A percentile compares a stretch with the other conserved stretches of the same genome.
phyloP scores from a whole-genome alignment of 30 jellyfish, hydroid and myxozoan species.

The Hydractinia symbiolongicarpus region DNA sequence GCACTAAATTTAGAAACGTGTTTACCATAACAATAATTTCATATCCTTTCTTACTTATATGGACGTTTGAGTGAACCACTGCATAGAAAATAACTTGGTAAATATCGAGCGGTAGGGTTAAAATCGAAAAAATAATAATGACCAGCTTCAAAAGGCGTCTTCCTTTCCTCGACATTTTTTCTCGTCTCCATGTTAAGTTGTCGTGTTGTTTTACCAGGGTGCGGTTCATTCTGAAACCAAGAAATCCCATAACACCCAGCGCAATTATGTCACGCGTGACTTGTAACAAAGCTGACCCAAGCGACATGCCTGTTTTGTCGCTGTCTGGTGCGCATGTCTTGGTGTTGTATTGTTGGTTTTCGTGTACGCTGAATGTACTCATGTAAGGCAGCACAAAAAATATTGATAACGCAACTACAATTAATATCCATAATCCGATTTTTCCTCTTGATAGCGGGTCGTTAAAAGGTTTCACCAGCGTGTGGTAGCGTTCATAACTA shows the following conservation, averaged over 20 bases:
- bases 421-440: constrained; percentile 14
- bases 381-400: constrained; percentile 49
- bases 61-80: neutral
- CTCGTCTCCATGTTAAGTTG: constrained; percentile 23
- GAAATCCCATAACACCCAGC: constrained; percentile 5
- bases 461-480: constrained; percentile 44
- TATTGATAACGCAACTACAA: constrained; percentile 23
- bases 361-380: constrained; percentile 27
- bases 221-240: constrained; percentile 18
- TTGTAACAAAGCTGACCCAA: constrained; percentile 27
- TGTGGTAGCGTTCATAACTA: constrained; percentile 46
- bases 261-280: constrained; percentile 45
- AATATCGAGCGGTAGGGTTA: constrained; percentile 61
- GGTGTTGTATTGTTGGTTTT: constrained; percentile 10
- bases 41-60: constrained; percentile 17
- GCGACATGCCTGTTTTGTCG: neutral
- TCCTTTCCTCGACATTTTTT: constrained; percentile 9
- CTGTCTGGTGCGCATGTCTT: constrained; percentile 53
- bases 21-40: constrained; percentile 32
- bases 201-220: constrained; percentile 22
- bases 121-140: constrained; percentile 36
- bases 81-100: constrained; percentile 45
- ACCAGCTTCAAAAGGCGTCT: constrained; percentile 33
- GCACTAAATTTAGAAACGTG: constrained; percentile 45
- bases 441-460: constrained; percentile 17